A percentile compares a stretch with the other conserved stretches of the same genome.
phyloP scores from a whole-genome alignment of 1,140 invertebrate genomes.

The Lamellibrachia luymesi region DNA sequence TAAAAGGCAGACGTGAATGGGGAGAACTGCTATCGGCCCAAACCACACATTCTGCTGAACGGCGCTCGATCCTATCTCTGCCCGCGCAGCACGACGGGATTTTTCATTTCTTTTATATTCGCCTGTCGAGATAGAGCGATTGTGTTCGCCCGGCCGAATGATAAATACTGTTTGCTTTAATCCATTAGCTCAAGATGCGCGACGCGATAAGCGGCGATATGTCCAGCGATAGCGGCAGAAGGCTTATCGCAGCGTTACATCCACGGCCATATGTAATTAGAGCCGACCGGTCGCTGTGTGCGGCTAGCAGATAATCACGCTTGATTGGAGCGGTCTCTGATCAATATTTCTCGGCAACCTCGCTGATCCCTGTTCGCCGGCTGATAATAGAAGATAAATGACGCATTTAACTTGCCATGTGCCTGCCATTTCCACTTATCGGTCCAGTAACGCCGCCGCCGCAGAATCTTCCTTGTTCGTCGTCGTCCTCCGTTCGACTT shows the following conservation, averaged over 20 bases:
- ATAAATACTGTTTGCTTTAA: constrained; percentile 6
- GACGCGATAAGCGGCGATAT: neutral
- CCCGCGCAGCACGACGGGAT: neutral
- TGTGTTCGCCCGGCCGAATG: neutral
- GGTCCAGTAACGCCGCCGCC: neutral
- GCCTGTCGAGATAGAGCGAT: constrained; percentile 3
- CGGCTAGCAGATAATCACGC: neutral
- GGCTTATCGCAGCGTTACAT: neutral
- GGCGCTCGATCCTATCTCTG: neutral
- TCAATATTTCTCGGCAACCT: constrained; percentile 4
- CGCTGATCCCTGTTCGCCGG: neutral
- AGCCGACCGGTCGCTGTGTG: neutral
- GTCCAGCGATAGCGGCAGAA: neutral
- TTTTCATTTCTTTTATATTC: constrained; percentile 6
- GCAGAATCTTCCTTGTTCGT: neutral
- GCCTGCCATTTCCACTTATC: neutral
- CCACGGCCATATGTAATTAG: constrained; percentile 4
- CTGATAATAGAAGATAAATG: constrained; percentile 5
- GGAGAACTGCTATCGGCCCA: neutral
- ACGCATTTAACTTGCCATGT: neutral
- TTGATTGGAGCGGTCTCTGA: neutral
- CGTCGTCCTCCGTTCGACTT: neutral
- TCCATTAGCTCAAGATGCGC: constrained; percentile 3
- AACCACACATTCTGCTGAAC: neutral
- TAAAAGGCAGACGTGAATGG: neutral